phyloP scores from a whole-genome alignment of 2,888 invertebrate genomes.

The Lysandra coridon region DNA sequence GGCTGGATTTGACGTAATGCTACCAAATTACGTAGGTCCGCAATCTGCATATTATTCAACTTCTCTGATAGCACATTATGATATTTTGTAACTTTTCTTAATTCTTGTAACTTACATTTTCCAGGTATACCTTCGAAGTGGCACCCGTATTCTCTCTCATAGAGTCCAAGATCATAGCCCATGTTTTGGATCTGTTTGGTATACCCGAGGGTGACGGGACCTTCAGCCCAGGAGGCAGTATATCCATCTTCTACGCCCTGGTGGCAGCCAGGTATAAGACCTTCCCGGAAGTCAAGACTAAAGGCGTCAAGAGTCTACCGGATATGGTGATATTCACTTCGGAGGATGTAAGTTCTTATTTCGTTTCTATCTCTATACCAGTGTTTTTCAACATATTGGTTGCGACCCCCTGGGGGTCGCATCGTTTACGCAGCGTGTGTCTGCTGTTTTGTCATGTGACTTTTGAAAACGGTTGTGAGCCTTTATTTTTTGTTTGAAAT shows the following conservation, averaged over 20 bases:
- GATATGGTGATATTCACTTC: constrained; percentile 87
- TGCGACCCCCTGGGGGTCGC: too few relatives aligned
- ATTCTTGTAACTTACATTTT: constrained; percentile 38
- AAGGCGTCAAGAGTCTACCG: constrained; percentile 82
- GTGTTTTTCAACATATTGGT: too few relatives aligned
- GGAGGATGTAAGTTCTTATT: constrained; percentile 81
- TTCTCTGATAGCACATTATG: too few relatives aligned
- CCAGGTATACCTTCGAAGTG: constrained; percentile 89
- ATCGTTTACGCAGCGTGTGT: too few relatives aligned
- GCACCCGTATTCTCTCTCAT: constrained; percentile 89
- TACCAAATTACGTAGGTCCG: too few relatives aligned
- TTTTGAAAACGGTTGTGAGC: too few relatives aligned
- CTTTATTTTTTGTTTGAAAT: too few relatives aligned
- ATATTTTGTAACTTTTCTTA: neutral
- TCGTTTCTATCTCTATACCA: neutral
- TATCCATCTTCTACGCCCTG: constrained; percentile 89
- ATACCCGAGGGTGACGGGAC: constrained; percentile 87
- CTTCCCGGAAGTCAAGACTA: constrained; percentile 85
- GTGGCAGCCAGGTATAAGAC: constrained; percentile 85
- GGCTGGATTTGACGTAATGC: too few relatives aligned
- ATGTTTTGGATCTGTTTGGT: constrained; percentile 81
- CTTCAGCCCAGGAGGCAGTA: constrained; percentile 89
- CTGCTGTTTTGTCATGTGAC: too few relatives aligned
- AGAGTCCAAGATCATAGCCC: constrained; percentile 83
- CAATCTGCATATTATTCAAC: too few relatives aligned